Evolutionary conservation across 2,113 vertebrate species (phyloP), one percentile per base, ranked within the genome.

Genomic region (Corythoichthys haematopterus): DNA sequence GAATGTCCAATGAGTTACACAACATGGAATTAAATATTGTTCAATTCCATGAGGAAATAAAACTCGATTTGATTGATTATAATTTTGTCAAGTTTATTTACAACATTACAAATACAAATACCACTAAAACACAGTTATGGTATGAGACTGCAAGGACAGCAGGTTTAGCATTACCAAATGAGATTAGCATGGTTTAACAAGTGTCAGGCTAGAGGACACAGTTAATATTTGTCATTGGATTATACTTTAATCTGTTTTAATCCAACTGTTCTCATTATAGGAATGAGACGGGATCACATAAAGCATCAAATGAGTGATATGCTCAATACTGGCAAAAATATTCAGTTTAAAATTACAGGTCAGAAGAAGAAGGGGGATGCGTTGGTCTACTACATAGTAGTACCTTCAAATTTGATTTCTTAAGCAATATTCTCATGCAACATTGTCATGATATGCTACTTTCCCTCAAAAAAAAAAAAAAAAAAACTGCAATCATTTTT

Each of bases 131-230:
- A 13, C 74, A 76, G 66, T 56, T 64, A 46, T 28, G 2, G 38
- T 60, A 40, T 33, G 5, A 62, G 40, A 46, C 20, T 62, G 60
- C 60, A 79, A 73, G 67, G 53, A 46, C 79, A 91, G 91, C 91
- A 90, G 72, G 76, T 82, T 72, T 71, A 35, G 79, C 72, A 89
- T 91, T 91, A 88, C 79, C 79, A 79, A 80, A 81, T 70, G n/a
- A 60, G 91, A 91, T 91, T 90, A 91, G 73, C 62, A 79, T 43
- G 82, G 79, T 85, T 84, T 85, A 72, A 76, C 72, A 77, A 83
- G 82, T 87, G 84, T 83, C 74, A 86, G 56, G 78, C 68, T 74
- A 85, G 82, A 89, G 89, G 89, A 88, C 87, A 81, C 79, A 80
- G 75, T 78, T 71, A 60, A 85, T 59, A 64, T 82, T 79, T 88